phyloP scores from a whole-genome alignment of 2,113 vertebrate species.

The Ariopsis seemanni region DNA sequence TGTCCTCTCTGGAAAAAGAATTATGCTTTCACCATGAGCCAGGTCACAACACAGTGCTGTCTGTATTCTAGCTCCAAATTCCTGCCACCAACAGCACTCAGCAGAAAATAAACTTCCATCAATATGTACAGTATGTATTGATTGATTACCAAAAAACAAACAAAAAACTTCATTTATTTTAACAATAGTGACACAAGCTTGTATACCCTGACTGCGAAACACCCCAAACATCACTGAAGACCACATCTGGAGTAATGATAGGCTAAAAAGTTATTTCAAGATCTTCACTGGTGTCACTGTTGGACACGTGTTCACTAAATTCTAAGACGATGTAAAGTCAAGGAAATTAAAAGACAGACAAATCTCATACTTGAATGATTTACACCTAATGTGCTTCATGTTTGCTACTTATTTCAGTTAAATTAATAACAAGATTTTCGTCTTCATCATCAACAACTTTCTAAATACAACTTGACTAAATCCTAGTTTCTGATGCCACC shows the following conservation, averaged over 20 bases:
- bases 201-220: too few species aligned
- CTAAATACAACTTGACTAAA: background rate
- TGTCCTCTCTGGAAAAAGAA: too few species aligned
- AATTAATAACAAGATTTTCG: background rate
- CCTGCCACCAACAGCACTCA: too few species aligned
- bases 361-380: too few species aligned
- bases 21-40: too few species aligned
- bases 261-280: background rate
- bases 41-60: too few species aligned
- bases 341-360: background rate
- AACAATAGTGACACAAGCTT: too few species aligned
- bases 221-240: background rate
- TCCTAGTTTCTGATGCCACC: conserved; percentile 20
- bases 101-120: too few species aligned
- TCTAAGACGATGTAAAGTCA: background rate
- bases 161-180: too few species aligned
- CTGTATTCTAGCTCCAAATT: too few species aligned
- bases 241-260: background rate
- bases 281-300: background rate
- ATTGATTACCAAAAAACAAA: too few species aligned
- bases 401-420: background rate
- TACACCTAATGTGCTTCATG: background rate
- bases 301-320: background rate
- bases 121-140: too few species aligned
- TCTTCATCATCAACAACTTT: background rate